Evolutionary conservation across 2,113 vertebrate species (phyloP), one percentile per base, ranked within the genome.

Genomic region (Onychorhynchus coronatus): DNA sequence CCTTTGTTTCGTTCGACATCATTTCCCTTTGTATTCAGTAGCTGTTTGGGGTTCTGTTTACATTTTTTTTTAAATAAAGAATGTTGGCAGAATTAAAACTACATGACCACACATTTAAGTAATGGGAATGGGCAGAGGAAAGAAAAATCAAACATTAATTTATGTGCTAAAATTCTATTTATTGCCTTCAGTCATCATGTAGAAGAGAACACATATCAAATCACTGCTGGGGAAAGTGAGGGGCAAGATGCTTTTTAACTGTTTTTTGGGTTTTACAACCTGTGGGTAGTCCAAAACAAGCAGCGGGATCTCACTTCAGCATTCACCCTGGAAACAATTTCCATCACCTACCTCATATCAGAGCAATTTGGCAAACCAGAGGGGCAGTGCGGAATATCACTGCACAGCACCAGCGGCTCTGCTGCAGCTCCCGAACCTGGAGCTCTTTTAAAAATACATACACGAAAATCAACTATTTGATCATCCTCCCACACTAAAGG

Each of bases 391-490:
- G 66, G 46, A 80, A 58, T 46, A 61, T 2, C 27, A 8, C 33
- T 1, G 1, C 0, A 1, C 14, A 85, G 71, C 3, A 2, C 52
- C 31, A 35, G n/a, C 8, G 0, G 68, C 68, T 80, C 41, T 49
- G 35, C 58, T 52, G 55, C 0, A 1, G 52, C 37, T 35, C 14
- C 35, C 30, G 16, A 44, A 3, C 22, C 53, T 41, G 20, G 11
- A 84, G 46, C 14, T 46, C 33, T 61, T 28, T 41, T 52, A 35
- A 59, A 93, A 68, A 92, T 6, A 37, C 0, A 0, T 44, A 52
- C 56, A 16, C 17, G 21, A 56, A 65, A 82, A 86, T 24, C 56
- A 78, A 63, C 23, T 50, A 1, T 28, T 22, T 37, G 8, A 77
- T 62, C 41, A 33, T 74, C 49, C 49, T 62, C 37, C 59, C 74